A percentile compares a stretch with the other conserved stretches of the same genome.
Conservation (phyloP, 64 coral and sea anemone genomes). For the Hydrozoanthus tunicans region DNA sequence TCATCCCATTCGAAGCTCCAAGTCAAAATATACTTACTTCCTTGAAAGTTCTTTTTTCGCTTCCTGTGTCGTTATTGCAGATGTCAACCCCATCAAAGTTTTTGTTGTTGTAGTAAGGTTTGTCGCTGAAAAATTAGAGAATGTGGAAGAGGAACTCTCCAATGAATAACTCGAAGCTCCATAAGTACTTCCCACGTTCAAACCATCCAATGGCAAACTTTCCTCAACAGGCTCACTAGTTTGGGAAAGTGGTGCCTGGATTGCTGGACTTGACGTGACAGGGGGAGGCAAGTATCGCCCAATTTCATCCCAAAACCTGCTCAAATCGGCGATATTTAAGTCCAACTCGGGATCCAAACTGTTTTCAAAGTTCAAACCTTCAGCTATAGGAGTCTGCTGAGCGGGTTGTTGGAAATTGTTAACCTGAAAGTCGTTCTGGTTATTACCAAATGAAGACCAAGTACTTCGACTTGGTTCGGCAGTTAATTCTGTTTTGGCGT, state of each 20-base stretch:
- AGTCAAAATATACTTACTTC: conserved; percentile 28
- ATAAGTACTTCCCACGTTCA: neutral
- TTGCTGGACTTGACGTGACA: neutral
- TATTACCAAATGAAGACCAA: conserved; percentile 21
- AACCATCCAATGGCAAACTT: neutral
- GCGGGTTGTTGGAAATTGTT: conserved; percentile 7
- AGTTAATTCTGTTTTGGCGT: neutral
- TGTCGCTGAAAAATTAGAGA: conserved; percentile 26
- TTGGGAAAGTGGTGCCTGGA: neutral
- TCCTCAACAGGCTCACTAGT: neutral
- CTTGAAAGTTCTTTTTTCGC: conserved; percentile 27
- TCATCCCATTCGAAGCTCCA: neutral
- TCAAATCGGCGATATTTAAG: conserved; percentile 13
- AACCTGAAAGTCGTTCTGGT: conserved; percentile 1
- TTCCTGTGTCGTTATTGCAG: neutral
- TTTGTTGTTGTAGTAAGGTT: conserved; percentile 39
- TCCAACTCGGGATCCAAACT: conserved; percentile 5
- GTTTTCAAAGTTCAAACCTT: neutral
- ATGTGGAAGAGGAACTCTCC: conserved; percentile 16
- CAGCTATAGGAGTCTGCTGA: neutral
- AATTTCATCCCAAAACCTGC: conserved; percentile 37
- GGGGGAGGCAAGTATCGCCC: conserved; percentile 36
- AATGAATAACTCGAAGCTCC: neutral
- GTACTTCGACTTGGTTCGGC: conserved; percentile 1
- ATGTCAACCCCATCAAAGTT: conserved; percentile 35